Evolutionary conservation across 2,888 invertebrate genomes (phyloP), one percentile per base, ranked within the genome.

Genomic region (Pristionchus exspectatus): DNA sequence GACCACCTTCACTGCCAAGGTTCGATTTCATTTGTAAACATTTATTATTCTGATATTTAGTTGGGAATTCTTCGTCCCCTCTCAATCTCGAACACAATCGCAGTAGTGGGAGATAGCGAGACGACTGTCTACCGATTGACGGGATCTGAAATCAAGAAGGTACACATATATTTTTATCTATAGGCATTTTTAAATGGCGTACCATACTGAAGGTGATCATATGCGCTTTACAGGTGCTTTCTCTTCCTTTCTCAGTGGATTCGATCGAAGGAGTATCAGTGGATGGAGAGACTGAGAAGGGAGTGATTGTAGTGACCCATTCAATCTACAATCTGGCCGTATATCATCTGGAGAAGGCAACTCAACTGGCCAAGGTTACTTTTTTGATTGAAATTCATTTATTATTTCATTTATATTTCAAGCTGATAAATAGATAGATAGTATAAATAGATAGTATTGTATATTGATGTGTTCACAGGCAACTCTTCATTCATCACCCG

Each of bases 241-340:
- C 87, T 33, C 30, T 87, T 18, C 50, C 87, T 14, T 4, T 44
- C 30, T 21, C 66, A 50, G 87, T 87, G 14, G 87, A 87, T 56
- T 59, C 87, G 18, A 87, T 87, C 69, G 87, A 56, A 30, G 69
- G 50, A 69, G 33, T 50, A 4, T n/a, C 87, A n/a, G 44, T 87
- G 9, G 87, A 87, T 50, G 87, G 69, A 27, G 87, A 87, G 10
- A 59, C 7, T 38, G 59, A 85, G 30, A n/a, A 69, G 69, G 74
- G 87, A 54, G 74, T 63, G 2, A 33, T 88, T 4, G 74, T 85
- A 5, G 87, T 88, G 12, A 74, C 87, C 24, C 72, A 54, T 3
- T 38, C 54, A 3, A n/a, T 54, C 24, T 72, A 74, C 72, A 24
- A 18, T 54, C 50, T 88, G 21, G 72, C 72, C 2, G 56, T 88